phyloP scores from a whole-genome alignment of 1,140 invertebrate genomes.

The Drosophila pectinifera region DNA sequence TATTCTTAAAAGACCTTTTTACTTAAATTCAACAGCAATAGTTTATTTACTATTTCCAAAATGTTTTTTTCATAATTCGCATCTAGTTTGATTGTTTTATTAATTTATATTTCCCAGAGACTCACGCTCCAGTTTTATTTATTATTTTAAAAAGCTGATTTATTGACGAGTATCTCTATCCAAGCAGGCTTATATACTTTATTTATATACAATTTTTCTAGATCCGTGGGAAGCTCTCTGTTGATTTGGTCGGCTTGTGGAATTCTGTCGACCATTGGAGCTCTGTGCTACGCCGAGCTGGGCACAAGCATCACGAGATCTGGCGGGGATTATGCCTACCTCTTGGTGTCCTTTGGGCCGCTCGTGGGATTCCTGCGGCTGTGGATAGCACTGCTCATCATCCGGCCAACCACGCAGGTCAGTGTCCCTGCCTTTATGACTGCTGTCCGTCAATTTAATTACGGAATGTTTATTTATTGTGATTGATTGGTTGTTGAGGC shows the following conservation, averaged over 20 bases:
- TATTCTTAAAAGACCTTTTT: neutral
- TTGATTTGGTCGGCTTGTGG: conserved; percentile 91
- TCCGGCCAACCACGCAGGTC: conserved; percentile 90
- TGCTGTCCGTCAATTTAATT: conserved; percentile 49
- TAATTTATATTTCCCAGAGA: neutral
- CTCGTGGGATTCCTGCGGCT: conserved; percentile 94
- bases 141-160: neutral
- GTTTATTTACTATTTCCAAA: neutral
- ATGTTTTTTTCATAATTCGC: neutral
- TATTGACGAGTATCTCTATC: neutral
- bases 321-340: conserved; percentile 95
- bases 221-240: conserved; percentile 89
- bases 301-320: conserved; percentile 92
- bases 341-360: conserved; percentile 94
- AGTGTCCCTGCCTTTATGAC: conserved; percentile 28
- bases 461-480: conserved; percentile 36
- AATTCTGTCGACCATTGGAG: conserved; percentile 90
- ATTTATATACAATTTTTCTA: conserved; percentile 63
- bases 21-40: no score
- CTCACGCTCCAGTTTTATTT: neutral
- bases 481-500: conserved; percentile 47
- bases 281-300: conserved; percentile 94
- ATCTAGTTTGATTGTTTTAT: neutral
- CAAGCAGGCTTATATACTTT: neutral
- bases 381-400: conserved; percentile 94